These are phyloP conservation scores for Lytechinus pictus DNA, from an alignment of 35 echinoderm and acorn worm genomes.

Conservation along the genomic window DNA sequence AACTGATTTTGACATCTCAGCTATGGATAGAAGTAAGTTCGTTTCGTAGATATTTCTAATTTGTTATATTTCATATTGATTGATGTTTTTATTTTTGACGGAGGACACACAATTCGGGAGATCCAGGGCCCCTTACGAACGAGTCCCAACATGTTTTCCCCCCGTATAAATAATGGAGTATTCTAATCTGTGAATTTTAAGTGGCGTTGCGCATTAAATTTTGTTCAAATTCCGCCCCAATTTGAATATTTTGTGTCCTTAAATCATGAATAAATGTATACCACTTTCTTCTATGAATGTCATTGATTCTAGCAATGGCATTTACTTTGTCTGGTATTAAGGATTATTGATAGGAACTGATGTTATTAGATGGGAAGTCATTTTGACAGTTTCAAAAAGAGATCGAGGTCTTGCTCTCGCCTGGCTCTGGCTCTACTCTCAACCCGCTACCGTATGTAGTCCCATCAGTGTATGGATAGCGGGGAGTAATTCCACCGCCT, in stretches of 20 bases:
- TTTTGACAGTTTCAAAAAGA: background rate
- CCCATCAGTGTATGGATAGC: background rate
- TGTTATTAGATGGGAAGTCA: background rate
- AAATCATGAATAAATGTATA: background rate
- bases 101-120: background rate
- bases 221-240: slow-evolving; percentile 15
- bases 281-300: background rate
- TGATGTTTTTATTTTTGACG: background rate
- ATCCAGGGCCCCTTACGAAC: background rate
- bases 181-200: background rate
- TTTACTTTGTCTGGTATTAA: background rate
- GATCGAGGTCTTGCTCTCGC: no score
- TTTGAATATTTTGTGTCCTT: background rate
- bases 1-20: slow-evolving; percentile 23
- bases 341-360: background rate
- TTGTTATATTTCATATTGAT: background rate
- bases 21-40: slow-evolving; percentile 13
- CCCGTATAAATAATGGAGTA: slow-evolving; percentile 22
- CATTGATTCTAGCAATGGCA: background rate
- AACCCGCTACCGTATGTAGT: background rate
- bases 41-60: background rate
- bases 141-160: background rate
- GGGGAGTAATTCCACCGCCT: no score
- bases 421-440: background rate
- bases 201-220: background rate